phyloP scores from a whole-genome alignment of 1,140 invertebrate genomes.

The Drepana arcuata region DNA sequence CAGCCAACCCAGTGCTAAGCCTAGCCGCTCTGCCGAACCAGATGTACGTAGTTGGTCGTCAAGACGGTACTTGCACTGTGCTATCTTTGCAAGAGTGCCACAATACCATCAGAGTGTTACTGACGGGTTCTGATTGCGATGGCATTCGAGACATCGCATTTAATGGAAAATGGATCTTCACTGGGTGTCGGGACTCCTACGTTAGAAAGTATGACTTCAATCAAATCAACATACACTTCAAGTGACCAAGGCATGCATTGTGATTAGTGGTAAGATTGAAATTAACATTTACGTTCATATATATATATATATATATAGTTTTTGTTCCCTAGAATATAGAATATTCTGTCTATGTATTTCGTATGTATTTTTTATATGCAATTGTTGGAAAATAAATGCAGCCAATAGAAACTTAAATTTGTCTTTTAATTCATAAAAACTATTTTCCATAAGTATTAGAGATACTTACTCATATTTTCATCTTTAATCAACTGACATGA shows the following conservation, averaged over 20 bases:
- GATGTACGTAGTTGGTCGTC: constrained; percentile 66
- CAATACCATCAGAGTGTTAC: constrained; percentile 62
- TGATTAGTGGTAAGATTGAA: constrained; percentile 2
- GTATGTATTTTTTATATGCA: constrained; percentile 6
- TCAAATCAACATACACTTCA: constrained; percentile 56
- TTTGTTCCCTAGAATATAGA: background rate
- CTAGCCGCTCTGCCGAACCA: constrained; percentile 40
- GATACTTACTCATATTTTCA: too few relatives aligned
- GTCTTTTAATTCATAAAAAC: too few relatives aligned
- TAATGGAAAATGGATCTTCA: constrained; percentile 73
- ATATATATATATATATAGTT: background rate
- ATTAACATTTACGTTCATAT: background rate
- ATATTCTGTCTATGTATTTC: background rate
- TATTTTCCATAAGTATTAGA: too few relatives aligned
- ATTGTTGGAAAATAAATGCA: background rate
- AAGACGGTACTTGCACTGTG: constrained; percentile 75
- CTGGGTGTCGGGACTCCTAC: constrained; percentile 72
- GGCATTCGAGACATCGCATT: constrained; percentile 73
- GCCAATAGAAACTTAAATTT: too few relatives aligned
- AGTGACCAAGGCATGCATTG: constrained; percentile 19
- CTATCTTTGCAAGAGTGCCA: constrained; percentile 43
- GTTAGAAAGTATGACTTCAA: constrained; percentile 74
- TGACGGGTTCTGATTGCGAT: constrained; percentile 81
- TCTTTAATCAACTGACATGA: too few relatives aligned
- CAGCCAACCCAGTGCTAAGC: constrained; percentile 63